Conservation (phyloP, 2,113 vertebrate species). For the Forbesichthys papilliferus region DNA sequence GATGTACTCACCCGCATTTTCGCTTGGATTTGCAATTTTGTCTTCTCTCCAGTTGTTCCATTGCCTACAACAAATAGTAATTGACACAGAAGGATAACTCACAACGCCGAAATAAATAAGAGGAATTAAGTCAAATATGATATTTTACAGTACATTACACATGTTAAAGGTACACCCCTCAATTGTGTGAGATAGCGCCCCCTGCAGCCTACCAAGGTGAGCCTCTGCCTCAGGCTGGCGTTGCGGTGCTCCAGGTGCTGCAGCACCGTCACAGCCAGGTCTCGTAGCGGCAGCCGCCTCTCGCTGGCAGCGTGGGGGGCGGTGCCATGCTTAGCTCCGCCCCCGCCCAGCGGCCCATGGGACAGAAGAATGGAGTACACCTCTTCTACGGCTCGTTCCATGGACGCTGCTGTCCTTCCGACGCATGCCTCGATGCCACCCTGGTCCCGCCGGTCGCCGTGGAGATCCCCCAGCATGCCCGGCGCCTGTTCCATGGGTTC, state of each 20-base stretch:
- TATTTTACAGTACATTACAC: no score
- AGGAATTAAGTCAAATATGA: no score
- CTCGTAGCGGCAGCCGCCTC: slow-evolving; percentile 50
- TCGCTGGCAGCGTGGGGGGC: no score
- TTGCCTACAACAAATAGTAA: slow-evolving; percentile 55
- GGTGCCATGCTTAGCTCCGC: neutral
- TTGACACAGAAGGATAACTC: no score
- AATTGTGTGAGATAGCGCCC: neutral
- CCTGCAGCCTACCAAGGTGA: slow-evolving; percentile 72
- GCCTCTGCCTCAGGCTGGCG: slow-evolving; percentile 65
- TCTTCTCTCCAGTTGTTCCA: slow-evolving; percentile 66
- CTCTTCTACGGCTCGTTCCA: slow-evolving; percentile 69
- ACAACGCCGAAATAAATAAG: no score
- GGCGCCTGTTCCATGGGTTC: slow-evolving; percentile 75
- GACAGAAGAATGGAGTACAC: slow-evolving; percentile 56
- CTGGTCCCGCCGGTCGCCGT: slow-evolving; percentile 68
- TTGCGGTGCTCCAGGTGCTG: slow-evolving; percentile 66
- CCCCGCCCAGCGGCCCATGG: slow-evolving; percentile 31
- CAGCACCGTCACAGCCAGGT: slow-evolving; percentile 56
- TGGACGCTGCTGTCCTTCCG: slow-evolving; percentile 63
- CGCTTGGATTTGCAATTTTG: slow-evolving; percentile 61
- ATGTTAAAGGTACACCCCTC: neutral
- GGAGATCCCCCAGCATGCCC: slow-evolving; percentile 73
- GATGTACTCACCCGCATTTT: slow-evolving; percentile 68
- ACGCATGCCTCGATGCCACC: slow-evolving; percentile 64